phyloP scores from a whole-genome alignment of 2,797 vertebrate species.

The Acropternis orthonyx region DNA sequence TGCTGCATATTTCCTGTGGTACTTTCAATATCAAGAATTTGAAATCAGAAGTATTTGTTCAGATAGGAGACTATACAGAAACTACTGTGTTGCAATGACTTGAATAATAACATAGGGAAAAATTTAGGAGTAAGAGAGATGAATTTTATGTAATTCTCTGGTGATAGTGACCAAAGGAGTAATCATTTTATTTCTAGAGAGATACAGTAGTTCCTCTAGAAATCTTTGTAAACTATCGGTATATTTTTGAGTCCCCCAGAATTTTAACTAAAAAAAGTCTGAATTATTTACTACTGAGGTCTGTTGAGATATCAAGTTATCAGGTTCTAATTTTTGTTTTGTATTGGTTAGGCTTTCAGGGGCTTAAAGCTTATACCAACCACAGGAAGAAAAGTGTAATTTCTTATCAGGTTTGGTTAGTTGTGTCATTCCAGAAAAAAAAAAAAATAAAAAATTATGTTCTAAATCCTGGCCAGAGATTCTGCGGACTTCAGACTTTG shows the following conservation, averaged over 20 bases:
- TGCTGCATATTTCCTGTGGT: background rate
- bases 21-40: background rate
- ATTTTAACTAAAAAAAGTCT: background rate
- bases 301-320: background rate
- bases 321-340: background rate
- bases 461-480: background rate
- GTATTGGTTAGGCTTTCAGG: background rate
- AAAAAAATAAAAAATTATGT: background rate
- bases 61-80: background rate
- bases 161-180: background rate
- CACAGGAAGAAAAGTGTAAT: background rate
- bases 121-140: background rate
- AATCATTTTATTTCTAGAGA: background rate
- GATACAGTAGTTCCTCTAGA: background rate
- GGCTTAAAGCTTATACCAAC: background rate
- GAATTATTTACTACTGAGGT: background rate
- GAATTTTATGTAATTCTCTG: background rate
- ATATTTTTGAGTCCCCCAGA: background rate
- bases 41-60: background rate
- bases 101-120: background rate
- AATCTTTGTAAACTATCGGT: background rate
- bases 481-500: background rate
- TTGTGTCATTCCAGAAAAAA: background rate
- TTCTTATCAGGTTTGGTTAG: background rate
- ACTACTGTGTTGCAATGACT: background rate